Evolutionary conservation across 2,797 vertebrate genomes (phyloP).

Genomic region (Poeciliopsis presidionis): DNA sequence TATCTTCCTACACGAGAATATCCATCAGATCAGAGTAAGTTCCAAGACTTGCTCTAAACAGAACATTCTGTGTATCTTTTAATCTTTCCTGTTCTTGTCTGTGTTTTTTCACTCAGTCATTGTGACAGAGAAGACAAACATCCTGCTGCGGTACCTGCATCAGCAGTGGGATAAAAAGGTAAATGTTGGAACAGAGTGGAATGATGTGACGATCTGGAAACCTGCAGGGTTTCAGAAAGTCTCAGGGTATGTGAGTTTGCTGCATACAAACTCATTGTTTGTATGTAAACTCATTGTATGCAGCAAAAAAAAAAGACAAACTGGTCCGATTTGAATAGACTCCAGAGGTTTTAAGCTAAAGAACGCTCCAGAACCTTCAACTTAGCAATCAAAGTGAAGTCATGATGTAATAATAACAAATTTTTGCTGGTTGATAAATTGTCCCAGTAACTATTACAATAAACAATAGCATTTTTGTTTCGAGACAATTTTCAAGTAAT

Average conservation of each 20-base stretch:
- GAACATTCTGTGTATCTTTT: not conserved
- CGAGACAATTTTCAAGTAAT: too few species aligned
- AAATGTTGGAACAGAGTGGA: slow-evolving; percentile 18
- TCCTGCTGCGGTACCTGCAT: slow-evolving; percentile 92
- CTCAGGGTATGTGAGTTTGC: too few species aligned
- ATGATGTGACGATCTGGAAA: too few species aligned
- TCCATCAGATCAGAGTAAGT: slow-evolving; percentile 95
- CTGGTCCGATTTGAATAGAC: not conserved
- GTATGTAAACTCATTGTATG: too few species aligned
- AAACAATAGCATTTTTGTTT: too few species aligned
- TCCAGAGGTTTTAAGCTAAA: not conserved
- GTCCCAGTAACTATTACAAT: too few species aligned
- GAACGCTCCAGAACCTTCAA: not conserved
- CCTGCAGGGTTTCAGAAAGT: too few species aligned
- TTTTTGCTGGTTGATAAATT: too few species aligned
- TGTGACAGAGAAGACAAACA: slow-evolving; percentile 96
- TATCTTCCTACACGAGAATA: slow-evolving; percentile 94
- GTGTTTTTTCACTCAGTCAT: slow-evolving; percentile 83
- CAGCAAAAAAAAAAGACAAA: too few species aligned
- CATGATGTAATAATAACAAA: too few species aligned
- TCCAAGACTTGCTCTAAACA: not conserved
- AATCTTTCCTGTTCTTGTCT: not conserved
- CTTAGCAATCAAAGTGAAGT: not conserved
- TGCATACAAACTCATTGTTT: too few species aligned
- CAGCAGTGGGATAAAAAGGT: slow-evolving; percentile 99